phyloP scores from a whole-genome alignment of 2,888 invertebrate genomes.

The Zhuqinia jingwanae region DNA sequence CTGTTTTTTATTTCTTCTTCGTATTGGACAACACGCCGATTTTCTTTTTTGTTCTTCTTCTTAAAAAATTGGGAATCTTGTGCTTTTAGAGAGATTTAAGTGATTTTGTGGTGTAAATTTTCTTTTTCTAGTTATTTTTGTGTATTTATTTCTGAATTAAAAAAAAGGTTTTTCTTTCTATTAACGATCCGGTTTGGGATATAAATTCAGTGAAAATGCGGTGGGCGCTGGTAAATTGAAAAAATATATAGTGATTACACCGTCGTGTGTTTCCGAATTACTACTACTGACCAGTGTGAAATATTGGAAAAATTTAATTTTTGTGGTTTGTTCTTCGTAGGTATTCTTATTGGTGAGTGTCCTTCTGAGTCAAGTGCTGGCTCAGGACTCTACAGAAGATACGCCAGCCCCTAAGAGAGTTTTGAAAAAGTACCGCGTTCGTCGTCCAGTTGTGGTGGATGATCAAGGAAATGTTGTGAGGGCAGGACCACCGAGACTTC shows the following conservation, averaged over 20 bases:
- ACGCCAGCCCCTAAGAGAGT: slow-evolving; percentile 77
- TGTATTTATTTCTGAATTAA: no score
- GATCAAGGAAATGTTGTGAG: slow-evolving; percentile 74
- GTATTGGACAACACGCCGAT: slow-evolving; percentile 26
- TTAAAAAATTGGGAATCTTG: slow-evolving; percentile 21
- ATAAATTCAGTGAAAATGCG: slow-evolving; percentile 69
- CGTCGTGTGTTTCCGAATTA: neutral
- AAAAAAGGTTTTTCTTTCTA: neutral
- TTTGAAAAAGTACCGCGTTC: slow-evolving; percentile 77
- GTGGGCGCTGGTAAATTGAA: slow-evolving; percentile 73
- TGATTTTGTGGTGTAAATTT: slow-evolving; percentile 23
- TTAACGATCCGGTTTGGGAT: slow-evolving; percentile 54
- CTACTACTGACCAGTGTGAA: neutral
- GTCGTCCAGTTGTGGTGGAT: slow-evolving; percentile 77
- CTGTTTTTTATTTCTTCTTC: neutral
- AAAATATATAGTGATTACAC: neutral
- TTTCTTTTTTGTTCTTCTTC: neutral
- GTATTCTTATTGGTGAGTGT: slow-evolving; percentile 75
- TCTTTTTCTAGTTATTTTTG: slow-evolving; percentile 8
- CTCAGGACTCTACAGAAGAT: slow-evolving; percentile 78
- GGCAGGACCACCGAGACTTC: slow-evolving; percentile 72
- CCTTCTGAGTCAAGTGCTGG: slow-evolving; percentile 71
- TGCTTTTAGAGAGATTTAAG: slow-evolving; percentile 23
- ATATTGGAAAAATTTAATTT: slow-evolving; percentile 18
- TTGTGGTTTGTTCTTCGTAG: slow-evolving; percentile 65